A percentile compares a stretch with the other conserved stretches of the same genome.
These are phyloP conservation scores for Thomomys bottae DNA, from an alignment of 2,113 vertebrate genomes.

Conservation along the genomic window DNA sequence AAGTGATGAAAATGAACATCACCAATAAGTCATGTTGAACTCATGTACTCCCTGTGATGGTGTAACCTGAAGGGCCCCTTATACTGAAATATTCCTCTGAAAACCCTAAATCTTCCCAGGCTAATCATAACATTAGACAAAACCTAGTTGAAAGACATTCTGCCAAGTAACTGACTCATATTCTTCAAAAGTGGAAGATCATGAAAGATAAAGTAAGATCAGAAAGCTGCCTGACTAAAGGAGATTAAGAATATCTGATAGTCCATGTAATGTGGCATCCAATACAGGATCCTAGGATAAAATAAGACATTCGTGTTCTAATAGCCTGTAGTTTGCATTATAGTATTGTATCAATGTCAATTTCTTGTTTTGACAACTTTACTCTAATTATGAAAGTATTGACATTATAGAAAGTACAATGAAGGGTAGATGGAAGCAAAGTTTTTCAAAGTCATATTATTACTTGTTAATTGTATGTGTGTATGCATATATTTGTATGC, in stretches of 20 bases:
- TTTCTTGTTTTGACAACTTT: not conserved
- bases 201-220: conserved; percentile 2
- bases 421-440: not conserved
- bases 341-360: not conserved
- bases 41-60: not conserved
- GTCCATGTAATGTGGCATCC: not conserved
- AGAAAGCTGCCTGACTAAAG: conserved; percentile 14
- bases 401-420: not conserved
- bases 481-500: too few relatives aligned
- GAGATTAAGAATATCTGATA: not conserved
- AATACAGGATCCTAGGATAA: not conserved
- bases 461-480: conserved; percentile 37
- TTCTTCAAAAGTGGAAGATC: not conserved
- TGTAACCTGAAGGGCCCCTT: not conserved
- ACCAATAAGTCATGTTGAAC: not conserved
- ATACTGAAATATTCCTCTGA: not conserved
- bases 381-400: not conserved
- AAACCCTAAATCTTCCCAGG: not conserved
- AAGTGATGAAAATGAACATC: not conserved
- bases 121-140: conserved; percentile 16
- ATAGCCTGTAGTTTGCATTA: not conserved
- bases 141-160: not conserved
- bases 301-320: not conserved
- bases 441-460: not conserved
- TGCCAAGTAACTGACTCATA: not conserved